These are phyloP conservation scores for Diplodus puntazzo DNA, from an alignment of 2,797 vertebrate species.

Conservation along the genomic window DNA sequence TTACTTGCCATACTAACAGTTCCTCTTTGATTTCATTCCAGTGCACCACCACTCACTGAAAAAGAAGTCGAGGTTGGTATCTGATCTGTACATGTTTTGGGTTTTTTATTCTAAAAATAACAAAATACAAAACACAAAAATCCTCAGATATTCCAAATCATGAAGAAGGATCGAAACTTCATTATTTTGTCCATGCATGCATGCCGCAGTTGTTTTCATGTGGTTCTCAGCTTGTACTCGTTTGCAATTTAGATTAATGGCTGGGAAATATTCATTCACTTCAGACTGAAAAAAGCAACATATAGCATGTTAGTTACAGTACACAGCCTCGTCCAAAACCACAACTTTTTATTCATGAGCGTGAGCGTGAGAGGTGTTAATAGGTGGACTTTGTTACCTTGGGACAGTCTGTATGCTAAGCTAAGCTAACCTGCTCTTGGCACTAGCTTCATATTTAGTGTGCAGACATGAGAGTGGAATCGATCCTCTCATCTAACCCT, in stretches of 20 bases:
- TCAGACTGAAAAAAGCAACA: too few relatives aligned
- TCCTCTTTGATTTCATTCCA: slow-evolving; percentile 77
- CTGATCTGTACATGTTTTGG: slow-evolving; percentile 9
- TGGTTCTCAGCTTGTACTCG: not conserved
- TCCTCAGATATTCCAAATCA: not conserved
- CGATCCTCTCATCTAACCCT: too few relatives aligned
- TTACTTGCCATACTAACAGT: slow-evolving; percentile 25
- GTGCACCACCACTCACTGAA: slow-evolving; percentile 94
- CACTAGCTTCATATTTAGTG: not conserved
- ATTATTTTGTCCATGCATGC: not conserved
- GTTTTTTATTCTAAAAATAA: not conserved
- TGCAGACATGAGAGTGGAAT: not conserved
- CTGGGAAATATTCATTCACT: too few relatives aligned
- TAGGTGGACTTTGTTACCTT: not conserved
- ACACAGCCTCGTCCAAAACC: not conserved
- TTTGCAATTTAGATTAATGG: not conserved
- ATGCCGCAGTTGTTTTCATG: not conserved
- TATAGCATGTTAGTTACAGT: too few relatives aligned
- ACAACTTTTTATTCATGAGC: not conserved
- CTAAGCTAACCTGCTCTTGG: not conserved
- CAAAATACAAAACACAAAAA: slow-evolving; percentile 1
- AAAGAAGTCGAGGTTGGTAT: slow-evolving; percentile 97
- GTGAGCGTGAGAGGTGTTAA: not conserved
- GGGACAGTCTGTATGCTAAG: slow-evolving; percentile 1
- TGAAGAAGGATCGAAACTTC: not conserved